Evolutionary conservation across 2,888 invertebrate genomes (phyloP).

Genomic region (Synanthedon tipuliformis): DNA sequence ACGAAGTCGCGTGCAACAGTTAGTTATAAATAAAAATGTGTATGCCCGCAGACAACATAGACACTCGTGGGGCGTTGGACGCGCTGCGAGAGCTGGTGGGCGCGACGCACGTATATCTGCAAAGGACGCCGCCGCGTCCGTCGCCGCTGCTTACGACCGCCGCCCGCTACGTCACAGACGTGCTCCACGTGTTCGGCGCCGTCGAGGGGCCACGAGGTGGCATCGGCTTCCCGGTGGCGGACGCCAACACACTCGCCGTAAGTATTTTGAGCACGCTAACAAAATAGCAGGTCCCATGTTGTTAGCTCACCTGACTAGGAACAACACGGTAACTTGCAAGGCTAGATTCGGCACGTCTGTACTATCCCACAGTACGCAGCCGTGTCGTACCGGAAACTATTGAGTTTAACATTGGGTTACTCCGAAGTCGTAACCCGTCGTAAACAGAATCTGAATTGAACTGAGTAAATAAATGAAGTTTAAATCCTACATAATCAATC

Average conservation of each 20-base stretch:
- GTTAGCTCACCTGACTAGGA: too few relatives aligned
- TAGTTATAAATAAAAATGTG: background rate
- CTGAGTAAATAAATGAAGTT: too few relatives aligned
- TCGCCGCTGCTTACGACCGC: conserved; percentile 79
- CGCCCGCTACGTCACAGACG: conserved; percentile 86
- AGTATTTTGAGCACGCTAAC: background rate
- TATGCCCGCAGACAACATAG: conserved; percentile 83
- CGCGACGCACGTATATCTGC: conserved; percentile 87
- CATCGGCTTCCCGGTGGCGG: conserved; percentile 79
- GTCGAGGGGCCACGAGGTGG: conserved; percentile 73
- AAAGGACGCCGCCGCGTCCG: conserved; percentile 67
- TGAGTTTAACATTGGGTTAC: too few relatives aligned
- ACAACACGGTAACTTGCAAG: too few relatives aligned
- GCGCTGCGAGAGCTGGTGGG: conserved; percentile 86
- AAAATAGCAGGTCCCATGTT: too few relatives aligned
- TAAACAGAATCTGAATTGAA: too few relatives aligned
- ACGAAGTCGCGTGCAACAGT: too few relatives aligned
- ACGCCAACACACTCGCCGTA: conserved; percentile 13
- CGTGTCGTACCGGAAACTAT: too few relatives aligned
- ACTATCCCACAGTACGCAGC: too few relatives aligned
- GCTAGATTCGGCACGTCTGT: too few relatives aligned
- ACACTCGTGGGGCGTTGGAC: conserved; percentile 90
- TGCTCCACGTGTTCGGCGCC: conserved; percentile 83
- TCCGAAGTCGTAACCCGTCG: too few relatives aligned
- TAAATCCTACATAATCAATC: too few relatives aligned